Percentiles rank a stretch among this genome's conserved stretches.
Conservation (phyloP, 2,888 invertebrate genomes). For the Metallyticus violacea region DNA sequence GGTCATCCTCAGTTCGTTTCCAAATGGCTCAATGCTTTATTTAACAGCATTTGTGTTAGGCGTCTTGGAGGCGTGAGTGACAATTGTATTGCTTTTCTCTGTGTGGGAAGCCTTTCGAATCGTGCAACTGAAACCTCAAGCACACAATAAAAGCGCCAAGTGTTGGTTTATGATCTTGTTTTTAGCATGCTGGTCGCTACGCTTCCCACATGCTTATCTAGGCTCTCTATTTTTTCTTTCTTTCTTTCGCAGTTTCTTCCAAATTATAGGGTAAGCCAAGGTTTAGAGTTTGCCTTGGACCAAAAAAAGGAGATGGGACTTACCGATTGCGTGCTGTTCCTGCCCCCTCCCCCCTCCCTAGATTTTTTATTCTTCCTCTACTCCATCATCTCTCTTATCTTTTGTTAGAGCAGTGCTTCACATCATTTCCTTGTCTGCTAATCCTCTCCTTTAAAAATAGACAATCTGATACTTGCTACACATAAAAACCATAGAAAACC, state of each 20-base stretch:
- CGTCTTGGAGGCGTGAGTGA: too few relatives aligned
- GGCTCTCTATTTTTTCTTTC: too few relatives aligned
- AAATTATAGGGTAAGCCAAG: neutral
- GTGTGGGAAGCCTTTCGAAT: neutral
- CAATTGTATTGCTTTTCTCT: too few relatives aligned
- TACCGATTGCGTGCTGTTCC: neutral
- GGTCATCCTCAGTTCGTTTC: neutral
- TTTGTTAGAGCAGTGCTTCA: neutral
- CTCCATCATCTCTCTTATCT: neutral
- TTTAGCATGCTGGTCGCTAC: too few relatives aligned
- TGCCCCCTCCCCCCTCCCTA: too few relatives aligned
- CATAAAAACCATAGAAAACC: too few relatives aligned
- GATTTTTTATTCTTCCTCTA: neutral
- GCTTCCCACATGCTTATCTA: neutral
- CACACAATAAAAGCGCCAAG: neutral
- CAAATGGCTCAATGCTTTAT: too few relatives aligned
- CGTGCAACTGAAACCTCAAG: neutral
- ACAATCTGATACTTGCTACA: too few relatives aligned
- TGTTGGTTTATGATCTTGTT: neutral
- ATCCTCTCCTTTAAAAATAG: too few relatives aligned
- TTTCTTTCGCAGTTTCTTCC: neutral
- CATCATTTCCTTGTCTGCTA: too few relatives aligned
- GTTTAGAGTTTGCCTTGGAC: too few relatives aligned
- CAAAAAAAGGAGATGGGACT: neutral
- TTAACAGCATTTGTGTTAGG: too few relatives aligned